Conservation (phyloP, 2,888 invertebrate species). For the Melieria crassipennis region DNA sequence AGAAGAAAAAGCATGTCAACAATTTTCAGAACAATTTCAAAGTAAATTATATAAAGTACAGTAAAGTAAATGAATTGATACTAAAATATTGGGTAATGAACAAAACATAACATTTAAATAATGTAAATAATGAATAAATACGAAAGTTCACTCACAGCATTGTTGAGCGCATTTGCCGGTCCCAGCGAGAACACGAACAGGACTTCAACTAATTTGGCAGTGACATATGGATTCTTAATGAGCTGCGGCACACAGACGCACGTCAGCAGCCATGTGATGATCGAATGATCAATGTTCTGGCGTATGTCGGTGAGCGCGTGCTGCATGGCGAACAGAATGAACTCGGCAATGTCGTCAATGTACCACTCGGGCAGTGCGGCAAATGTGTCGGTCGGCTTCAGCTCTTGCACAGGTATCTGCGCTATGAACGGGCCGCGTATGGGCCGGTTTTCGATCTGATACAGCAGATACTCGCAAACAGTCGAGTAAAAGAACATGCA, state of each 20-base stretch:
- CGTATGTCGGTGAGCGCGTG: constrained; percentile 76
- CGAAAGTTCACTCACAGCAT: constrained; percentile 52
- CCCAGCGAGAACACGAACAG: constrained; percentile 81
- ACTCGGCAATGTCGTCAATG: constrained; percentile 96
- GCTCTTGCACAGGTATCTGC: constrained; percentile 69
- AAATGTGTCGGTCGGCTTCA: constrained; percentile 78
- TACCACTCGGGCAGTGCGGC: constrained; percentile 96
- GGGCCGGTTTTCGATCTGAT: constrained; percentile 71
- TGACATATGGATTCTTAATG: constrained; percentile 95
- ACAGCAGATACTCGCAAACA: constrained; percentile 81
- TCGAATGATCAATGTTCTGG: constrained; percentile 80
- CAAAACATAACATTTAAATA: background rate
- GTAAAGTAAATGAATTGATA: too few species aligned
- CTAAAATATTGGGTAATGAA: background rate
- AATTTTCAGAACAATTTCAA: too few species aligned
- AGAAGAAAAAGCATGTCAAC: background rate
- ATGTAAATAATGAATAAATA: background rate
- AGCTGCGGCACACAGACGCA: constrained; percentile 90
- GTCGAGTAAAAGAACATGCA: constrained; percentile 89
- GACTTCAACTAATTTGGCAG: constrained; percentile 95
- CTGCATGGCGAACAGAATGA: constrained; percentile 90
- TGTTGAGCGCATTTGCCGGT: constrained; percentile 68
- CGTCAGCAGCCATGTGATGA: constrained; percentile 88
- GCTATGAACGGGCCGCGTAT: constrained; percentile 67
- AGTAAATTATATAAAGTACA: too few species aligned